Base-by-base conservation (phyloP, 2,888 invertebrate species). In the Protophormia terraenovae region DNA sequence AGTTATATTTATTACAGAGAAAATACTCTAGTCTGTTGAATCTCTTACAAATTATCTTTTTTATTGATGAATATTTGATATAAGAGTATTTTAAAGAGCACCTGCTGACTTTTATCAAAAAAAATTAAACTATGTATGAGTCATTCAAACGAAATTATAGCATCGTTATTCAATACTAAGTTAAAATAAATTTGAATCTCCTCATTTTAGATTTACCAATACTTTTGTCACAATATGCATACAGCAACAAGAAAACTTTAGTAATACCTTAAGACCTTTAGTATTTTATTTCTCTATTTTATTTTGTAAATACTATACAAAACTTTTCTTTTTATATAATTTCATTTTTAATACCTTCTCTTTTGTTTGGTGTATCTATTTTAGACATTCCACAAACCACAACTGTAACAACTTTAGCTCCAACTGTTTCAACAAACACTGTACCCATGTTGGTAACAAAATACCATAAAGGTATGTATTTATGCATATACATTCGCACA, bases 381-480 rank as follows among this genome's bases (percentile, higher is more conserved):
- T 87, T 86, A 93, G 93, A 93, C 86, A 92, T 93, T 87, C 92
- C 92, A 45, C 93, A 92, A 88, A 92, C 92, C 77, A 93, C 92
- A 87, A 91, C 91, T 69, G 90, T 92, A 83, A 92, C 92, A 83
- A 92, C 92, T 58, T 89, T 92, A 88, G 90, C 92, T 27, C 92
- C 93, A 45, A 93, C 92, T 73, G 90, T 90, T 64, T 90, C 92
- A 64, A 90, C 92, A 83, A 91, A 91, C 83, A 92, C 92, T 6
- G 91, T 92, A 69, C 90, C 92, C 69, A 90, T 91, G 86, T 88
- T 90, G 71, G 88, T 91, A 75, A 89, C 89, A 80, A 91, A 92
- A 88, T 91, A 90, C 86, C 90, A 92, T 84, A 92, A 92, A 91
- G 92, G 92, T 92, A 88, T 88, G 88, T 88, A 79, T 38, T 12